Conservation (phyloP, 2,113 vertebrate species). For the Myiopsitta monachus region DNA sequence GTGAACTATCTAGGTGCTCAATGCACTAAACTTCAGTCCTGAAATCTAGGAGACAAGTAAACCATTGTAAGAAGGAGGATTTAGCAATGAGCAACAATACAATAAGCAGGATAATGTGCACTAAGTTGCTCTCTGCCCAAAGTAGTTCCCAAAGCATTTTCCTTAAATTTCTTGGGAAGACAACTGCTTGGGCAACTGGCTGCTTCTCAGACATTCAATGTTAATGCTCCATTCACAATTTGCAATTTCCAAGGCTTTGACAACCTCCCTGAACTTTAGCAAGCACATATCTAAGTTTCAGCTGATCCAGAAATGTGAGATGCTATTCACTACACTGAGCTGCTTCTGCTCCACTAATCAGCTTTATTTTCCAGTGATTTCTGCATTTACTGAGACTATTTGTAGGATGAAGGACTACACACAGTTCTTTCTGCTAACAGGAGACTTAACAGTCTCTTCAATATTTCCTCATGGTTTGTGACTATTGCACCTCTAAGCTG, state of each 20-base stretch:
- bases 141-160: neutral
- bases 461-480: neutral
- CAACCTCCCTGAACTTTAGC: neutral
- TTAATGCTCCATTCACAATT: constrained; percentile 23
- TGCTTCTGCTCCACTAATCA: neutral
- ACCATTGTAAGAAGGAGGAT: neutral
- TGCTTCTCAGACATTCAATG: neutral
- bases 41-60: neutral
- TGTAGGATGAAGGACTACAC: constrained; percentile 32
- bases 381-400: neutral
- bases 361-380: neutral
- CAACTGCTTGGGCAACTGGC: neutral
- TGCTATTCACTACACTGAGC: neutral
- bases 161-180: constrained; percentile 6
- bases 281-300: neutral
- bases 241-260: constrained; percentile 15
- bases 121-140: neutral
- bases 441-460: neutral
- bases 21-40: neutral
- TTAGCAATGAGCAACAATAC: neutral
- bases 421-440: constrained; percentile 7
- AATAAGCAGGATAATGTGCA: neutral
- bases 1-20: neutral
- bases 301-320: constrained; percentile 27
- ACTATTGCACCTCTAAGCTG: neutral